A percentile compares a stretch with the other conserved stretches of the same genome.
phyloP scores from a whole-genome alignment of 1,140 invertebrate species.

The Drosophila persimilis region DNA sequence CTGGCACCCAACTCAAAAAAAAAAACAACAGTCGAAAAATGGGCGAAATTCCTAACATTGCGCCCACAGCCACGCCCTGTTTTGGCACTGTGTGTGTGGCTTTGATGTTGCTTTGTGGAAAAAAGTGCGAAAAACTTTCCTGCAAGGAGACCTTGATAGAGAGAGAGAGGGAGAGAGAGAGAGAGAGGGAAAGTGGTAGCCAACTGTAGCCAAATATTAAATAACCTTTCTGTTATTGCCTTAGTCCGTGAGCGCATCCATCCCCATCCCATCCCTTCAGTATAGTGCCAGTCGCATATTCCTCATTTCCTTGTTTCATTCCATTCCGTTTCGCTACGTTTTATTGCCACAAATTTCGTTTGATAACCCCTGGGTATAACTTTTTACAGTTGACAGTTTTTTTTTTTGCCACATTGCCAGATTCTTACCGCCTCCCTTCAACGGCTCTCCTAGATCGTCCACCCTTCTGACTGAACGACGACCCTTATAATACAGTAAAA shows the following conservation, averaged over 20 bases:
- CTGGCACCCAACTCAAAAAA: constrained; percentile 48
- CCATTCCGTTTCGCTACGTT: constrained; percentile 57
- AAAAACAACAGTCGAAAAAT: constrained; percentile 2
- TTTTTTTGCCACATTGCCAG: constrained; percentile 20
- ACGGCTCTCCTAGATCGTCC: too few species aligned
- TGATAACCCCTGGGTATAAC: constrained; percentile 70
- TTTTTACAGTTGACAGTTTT: constrained; percentile 76
- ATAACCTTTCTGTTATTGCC: constrained; percentile 80
- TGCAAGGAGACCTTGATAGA: too few species aligned
- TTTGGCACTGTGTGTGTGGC: background rate
- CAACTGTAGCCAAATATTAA: constrained; percentile 74
- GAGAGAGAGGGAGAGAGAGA: too few species aligned
- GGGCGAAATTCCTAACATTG: background rate
- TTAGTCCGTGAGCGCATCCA: constrained; percentile 19
- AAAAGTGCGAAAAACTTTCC: too few species aligned
- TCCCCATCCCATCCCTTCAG: background rate
- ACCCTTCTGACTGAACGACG: too few species aligned
- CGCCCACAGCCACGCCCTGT: constrained; percentile 25
- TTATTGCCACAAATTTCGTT: constrained; percentile 78
- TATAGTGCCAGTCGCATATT: background rate
- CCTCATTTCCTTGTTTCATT: constrained; percentile 7
- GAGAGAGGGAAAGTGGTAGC: background rate
- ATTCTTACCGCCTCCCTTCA: background rate
- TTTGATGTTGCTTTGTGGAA: too few species aligned
- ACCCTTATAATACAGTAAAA: too few species aligned